A percentile compares a stretch with the other conserved stretches of the same genome.
These are phyloP conservation scores for Rhagoletis zephyria DNA, from an alignment of 1,140 invertebrate species.

Conservation along the genomic window DNA sequence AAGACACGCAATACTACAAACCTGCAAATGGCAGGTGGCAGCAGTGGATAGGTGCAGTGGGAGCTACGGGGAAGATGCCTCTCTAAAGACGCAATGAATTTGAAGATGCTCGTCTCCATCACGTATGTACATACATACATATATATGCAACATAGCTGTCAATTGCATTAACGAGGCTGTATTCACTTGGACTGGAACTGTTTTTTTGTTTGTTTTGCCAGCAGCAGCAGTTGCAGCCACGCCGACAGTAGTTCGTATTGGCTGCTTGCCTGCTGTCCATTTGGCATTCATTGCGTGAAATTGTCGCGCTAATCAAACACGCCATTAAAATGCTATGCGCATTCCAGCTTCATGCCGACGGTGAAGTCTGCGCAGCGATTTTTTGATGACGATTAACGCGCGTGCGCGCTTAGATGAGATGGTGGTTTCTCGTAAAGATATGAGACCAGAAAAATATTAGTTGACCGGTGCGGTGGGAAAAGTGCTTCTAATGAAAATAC, in stretches of 20 bases:
- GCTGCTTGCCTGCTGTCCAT: background rate
- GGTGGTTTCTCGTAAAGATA: too few species aligned
- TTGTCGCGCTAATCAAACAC: conserved; percentile 51
- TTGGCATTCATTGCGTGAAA: conserved; percentile 51
- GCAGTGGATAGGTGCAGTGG: background rate
- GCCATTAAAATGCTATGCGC: conserved; percentile 45
- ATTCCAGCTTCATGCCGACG: conserved; percentile 16
- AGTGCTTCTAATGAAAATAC: too few species aligned
- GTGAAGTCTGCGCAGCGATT: background rate
- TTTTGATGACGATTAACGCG: conserved; percentile 5
- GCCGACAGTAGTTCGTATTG: background rate
- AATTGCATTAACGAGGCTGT: background rate
- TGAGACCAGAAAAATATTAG: too few species aligned
- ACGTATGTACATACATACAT: background rate
- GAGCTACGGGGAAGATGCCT: background rate
- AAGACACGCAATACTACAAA: conserved; percentile 24
- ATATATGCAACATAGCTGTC: conserved; percentile 20
- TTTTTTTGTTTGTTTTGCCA: background rate
- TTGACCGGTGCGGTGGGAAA: too few species aligned
- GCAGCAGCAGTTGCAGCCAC: background rate
- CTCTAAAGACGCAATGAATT: background rate
- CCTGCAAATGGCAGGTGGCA: background rate
- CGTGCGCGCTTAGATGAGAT: background rate
- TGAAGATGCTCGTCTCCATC: conserved; percentile 12
- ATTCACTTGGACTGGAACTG: background rate